A percentile compares a stretch with the other conserved stretches of the same genome.
These are phyloP conservation scores for Tipula helvola DNA, from an alignment of 2,888 invertebrate species.

Conservation along the genomic window DNA sequence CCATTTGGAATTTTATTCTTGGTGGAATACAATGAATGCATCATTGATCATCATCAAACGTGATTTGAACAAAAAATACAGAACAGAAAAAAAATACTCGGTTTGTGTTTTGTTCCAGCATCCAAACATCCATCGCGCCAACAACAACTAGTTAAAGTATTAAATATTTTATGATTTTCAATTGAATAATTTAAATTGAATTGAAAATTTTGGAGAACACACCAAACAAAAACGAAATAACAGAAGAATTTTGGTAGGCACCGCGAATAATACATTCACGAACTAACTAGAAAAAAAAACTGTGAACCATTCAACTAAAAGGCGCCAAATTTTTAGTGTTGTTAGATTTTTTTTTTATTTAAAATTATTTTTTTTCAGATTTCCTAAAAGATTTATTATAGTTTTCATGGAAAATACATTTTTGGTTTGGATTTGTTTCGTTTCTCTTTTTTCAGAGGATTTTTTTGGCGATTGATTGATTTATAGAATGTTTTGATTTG, in stretches of 20 bases:
- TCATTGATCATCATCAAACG: conserved; percentile 4
- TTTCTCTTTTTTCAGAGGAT: background rate
- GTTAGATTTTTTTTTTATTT: background rate
- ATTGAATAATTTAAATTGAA: background rate
- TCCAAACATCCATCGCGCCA: background rate
- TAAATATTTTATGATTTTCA: background rate
- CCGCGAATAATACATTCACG: background rate
- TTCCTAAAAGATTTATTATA: background rate
- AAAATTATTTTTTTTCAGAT: background rate
- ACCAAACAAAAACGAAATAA: background rate
- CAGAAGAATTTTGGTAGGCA: background rate
- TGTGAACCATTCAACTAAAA: background rate
- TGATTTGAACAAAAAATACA: background rate
- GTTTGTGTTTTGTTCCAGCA: background rate
- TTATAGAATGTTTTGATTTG: background rate
- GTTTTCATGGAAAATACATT: background rate
- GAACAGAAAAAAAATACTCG: background rate
- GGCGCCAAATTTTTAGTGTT: background rate
- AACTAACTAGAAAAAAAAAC: background rate
- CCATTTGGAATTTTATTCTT: background rate
- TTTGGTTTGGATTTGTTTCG: background rate
- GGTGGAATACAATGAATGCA: background rate
- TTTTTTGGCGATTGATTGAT: background rate
- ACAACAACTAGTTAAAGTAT: background rate
- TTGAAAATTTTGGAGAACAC: background rate